Base-by-base conservation (phyloP, 1,140 invertebrate species). In the Drosophila azteca region DNA sequence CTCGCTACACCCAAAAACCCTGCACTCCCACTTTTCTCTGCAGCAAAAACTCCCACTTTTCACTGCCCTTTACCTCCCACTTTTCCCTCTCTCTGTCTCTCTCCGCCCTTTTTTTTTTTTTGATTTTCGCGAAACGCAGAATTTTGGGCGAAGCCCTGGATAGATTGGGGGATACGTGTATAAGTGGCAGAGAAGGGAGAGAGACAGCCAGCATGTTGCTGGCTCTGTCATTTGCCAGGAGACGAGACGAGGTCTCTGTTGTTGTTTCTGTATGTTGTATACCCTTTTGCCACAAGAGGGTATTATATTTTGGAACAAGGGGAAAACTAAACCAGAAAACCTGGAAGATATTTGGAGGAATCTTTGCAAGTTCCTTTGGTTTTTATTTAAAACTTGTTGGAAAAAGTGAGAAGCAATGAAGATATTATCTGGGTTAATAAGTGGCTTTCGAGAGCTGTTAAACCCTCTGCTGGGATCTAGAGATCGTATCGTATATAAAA, bases 51-150 rank as follows among this genome's bases (percentile, higher is more conserved):
- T n/a, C 7, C 49, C 50, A 22, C 11, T 52, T 48, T 44, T 11
- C 9, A 1, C 3, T 11, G 6, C 31, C 31, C 31, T 35, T 3
- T 3, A 3, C 3, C 22, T 17, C 7, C 43, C 43, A 26, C 8
- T 31, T 57, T 54, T 50, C 29, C 43, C 50, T 55, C 55, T 26
- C 68, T 74, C 53, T 54, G 52, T 51, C 57, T 57, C 60, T 50
- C 20, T 24, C 51, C 39, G 35, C 17, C 46, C 50, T 45, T 67
- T 55, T 55, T 49, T 35, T 68, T 39, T 59, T 48, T 58, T 71
- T 78, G 35, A 13, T 78, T 76, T 85, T 80, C 80, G 80, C 80
- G 80, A 55, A 61, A 77, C 79, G 76, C 76, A 84, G 70, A 57
- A 63, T 73, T 72, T 66, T 22, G 63, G 62, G 11, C 35, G 35